Conservation (phyloP, 2,113 vertebrate species). For the Sardina pilchardus region DNA sequence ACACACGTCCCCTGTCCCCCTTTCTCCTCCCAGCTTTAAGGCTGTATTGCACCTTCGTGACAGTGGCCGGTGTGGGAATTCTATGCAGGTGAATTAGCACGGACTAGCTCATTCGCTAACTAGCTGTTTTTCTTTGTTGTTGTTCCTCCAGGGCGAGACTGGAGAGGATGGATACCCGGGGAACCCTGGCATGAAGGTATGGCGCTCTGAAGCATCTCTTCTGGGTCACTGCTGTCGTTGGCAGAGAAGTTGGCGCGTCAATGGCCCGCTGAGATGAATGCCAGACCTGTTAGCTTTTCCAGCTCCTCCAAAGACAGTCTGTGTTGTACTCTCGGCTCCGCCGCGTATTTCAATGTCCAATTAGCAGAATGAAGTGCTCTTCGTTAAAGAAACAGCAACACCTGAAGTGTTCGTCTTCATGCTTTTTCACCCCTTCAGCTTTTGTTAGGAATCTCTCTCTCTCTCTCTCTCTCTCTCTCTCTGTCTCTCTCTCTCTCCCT, state of each 20-base stretch:
- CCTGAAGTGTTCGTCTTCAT: background rate
- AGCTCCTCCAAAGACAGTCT: background rate
- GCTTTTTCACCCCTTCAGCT: background rate
- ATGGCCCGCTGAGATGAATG: background rate
- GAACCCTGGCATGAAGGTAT: conserved; percentile 75
- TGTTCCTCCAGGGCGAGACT: conserved; percentile 64
- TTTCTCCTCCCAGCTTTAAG: background rate
- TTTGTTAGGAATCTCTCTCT: background rate
- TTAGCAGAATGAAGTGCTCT: background rate
- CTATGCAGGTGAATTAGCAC: background rate
- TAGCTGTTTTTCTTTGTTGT: conserved; percentile 40
- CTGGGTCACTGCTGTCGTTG: background rate
- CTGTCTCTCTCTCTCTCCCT: background rate
- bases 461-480: too few relatives aligned
- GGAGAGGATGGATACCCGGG: conserved; percentile 70
- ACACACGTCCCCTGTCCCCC: background rate
- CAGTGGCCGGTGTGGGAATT: background rate
- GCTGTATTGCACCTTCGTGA: background rate
- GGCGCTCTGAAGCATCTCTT: background rate
- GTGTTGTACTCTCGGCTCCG: background rate
- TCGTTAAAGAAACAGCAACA: background rate
- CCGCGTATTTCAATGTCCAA: background rate
- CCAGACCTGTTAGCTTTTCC: conserved; percentile 4
- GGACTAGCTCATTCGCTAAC: background rate
- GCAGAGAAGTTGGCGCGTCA: background rate